Evolutionary conservation across 2,113 vertebrate genomes (phyloP), one percentile per base, ranked within the genome.

Genomic region (Herpetotheres cachinnans): DNA sequence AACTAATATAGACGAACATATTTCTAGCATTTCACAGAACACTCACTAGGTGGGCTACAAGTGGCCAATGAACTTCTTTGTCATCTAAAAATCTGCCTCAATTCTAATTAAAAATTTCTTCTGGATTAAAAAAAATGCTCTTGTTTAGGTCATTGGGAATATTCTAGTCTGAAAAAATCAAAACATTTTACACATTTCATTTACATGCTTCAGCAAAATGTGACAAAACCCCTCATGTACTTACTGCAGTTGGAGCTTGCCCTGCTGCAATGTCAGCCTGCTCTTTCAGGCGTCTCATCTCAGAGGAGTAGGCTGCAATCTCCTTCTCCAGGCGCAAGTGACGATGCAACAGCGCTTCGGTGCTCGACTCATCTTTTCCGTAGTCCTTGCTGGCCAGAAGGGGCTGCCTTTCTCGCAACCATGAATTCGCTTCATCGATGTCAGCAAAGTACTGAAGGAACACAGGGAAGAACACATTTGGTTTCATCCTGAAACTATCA

Each of bases 401-500:
- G 2, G 98, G 98, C 49, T 97, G 98, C 89, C 80, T 98, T 96
- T 99, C 99, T 2, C 56, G 86, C 86, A 99, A 42, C 99, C 99
- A 99, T 1, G 98, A 99, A 8, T 97, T 95, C 2, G 98, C 98
- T 47, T 99, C 99, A 1, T 94, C 86, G 0, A 96, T 93, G 5
- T 99, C 99, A 10, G 98, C 98, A 86, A 99, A 99, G 92, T 99
- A 99, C 99, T 99, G 93, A 15, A 27, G 46, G 20, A 63, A 50
- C 29, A 90, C 44, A 70, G 62, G 9, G 10, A 36, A 83, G 11
- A 85, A 83, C 62, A 52, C 19, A 6, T 8, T 58, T 40, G 42
- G 30, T 69, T 83, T 79, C 42, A 56, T 62, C 40, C 66, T 80
- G 47, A 14, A 69, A 72, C 10, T 10, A 8, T 50, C 22, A 32